These are phyloP conservation scores for Melipona beecheii DNA, from an alignment of 2,888 invertebrate genomes.

Conservation along the genomic window DNA sequence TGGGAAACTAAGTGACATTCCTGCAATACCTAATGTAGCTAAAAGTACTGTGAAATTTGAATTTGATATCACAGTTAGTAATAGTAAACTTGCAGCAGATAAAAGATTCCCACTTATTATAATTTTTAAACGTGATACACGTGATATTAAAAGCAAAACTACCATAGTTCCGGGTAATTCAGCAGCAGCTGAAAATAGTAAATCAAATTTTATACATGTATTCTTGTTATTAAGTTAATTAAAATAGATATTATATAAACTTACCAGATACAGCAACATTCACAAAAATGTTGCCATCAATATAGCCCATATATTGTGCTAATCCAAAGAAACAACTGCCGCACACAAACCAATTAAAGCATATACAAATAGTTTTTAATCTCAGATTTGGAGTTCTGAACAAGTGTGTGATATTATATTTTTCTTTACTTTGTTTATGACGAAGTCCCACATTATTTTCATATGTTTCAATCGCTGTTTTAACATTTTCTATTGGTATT, in stretches of 20 bases:
- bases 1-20: constrained; percentile 93
- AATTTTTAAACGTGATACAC: constrained; percentile 80
- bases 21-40: constrained; percentile 91
- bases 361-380: constrained; percentile 82
- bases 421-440: constrained; percentile 81
- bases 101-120: constrained; percentile 78
- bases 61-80: constrained; percentile 71
- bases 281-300: constrained; percentile 85
- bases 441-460: constrained; percentile 70
- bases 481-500: constrained; percentile 78
- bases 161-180: constrained; percentile 80
- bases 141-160: constrained; percentile 78
- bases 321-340: constrained; percentile 87
- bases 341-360: constrained; percentile 85
- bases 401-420: constrained; percentile 82
- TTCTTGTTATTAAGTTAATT: not conserved
- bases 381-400: constrained; percentile 82
- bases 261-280: constrained; percentile 86
- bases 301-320: constrained; percentile 85
- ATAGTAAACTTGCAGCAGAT: constrained; percentile 75
- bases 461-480: constrained; percentile 76
- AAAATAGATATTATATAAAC: not conserved
- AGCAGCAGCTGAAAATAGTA: constrained; percentile 75
- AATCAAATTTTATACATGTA: not conserved
- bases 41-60: constrained; percentile 86